Evolutionary conservation across 2,797 vertebrate species (phyloP), one percentile per base, ranked within the genome.

Genomic region (Chelmon rostratus): DNA sequence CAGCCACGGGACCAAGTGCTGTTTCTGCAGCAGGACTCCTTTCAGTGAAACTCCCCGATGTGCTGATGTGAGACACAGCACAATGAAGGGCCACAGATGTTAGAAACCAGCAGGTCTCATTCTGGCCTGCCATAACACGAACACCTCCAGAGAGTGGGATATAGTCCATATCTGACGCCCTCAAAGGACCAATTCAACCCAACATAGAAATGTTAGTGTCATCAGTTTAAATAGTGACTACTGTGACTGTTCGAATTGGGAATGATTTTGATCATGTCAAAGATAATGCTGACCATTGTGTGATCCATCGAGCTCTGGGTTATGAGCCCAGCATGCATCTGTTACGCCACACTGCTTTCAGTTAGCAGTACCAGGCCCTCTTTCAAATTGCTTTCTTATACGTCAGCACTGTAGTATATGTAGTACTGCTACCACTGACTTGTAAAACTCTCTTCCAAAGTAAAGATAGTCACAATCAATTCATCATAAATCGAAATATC

Each of bases 41-140:
- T 40, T 42, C 31, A 72, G 54, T 68, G 35, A 56, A 53, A 61
- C 52, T 73, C 57, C 33, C 38, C 54, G 50, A 72, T 72, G 62
- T 13, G 15, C 54, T 79, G 71, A 58, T 80, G 47, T n/a, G 15
- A 64, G 44, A 68, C 44, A 63, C 46, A 59, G 23, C 40, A 52
- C 56, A 74, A 63, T 35, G 28, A 37, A 56, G 54, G 61, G 9
- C 56, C 54, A 63, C 42, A 25, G 66, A 74, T 61, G 53, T 61
- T 47, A 56, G 40, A 59, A 68, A 49, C 3, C 38, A 58, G 38
- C 42, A 40, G 38, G 35, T 63, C 23, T 42, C 46, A 38, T 19
- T 25, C 52, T 23, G 21, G 37, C 59, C 53, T 64, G 44, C 8
- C 3, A 59, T 57, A 12, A 52, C 59, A n/a, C 8, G 6, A 28